Conservation (phyloP, 2,797 vertebrate species). For the Champsocephalus esox region DNA sequence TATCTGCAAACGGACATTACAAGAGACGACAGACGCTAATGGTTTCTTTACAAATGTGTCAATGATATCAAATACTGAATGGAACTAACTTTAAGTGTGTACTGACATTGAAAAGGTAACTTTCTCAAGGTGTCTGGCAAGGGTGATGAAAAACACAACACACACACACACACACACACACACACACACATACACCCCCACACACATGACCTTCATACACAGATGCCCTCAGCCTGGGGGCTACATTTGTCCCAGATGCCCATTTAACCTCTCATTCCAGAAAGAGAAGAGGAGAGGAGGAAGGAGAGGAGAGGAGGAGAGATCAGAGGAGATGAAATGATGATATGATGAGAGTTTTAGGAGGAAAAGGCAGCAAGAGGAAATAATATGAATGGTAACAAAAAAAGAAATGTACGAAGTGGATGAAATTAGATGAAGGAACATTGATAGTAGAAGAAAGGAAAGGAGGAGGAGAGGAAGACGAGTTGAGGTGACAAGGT, state of each 20-base stretch:
- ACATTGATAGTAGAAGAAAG: neutral
- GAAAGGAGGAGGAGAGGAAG: neutral
- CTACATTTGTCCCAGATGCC: slow-evolving; percentile 45
- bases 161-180: slow-evolving; percentile 7
- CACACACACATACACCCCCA: slow-evolving; percentile 25
- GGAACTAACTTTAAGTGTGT: neutral
- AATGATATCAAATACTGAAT: neutral
- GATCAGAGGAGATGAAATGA: neutral
- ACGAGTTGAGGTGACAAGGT: neutral
- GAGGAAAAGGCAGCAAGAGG: too few species aligned
- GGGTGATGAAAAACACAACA: neutral
- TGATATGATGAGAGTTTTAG: neutral
- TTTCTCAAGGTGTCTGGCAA: slow-evolving; percentile 37
- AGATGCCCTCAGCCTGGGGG: slow-evolving; percentile 37
- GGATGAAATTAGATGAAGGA: neutral
- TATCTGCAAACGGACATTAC: neutral
- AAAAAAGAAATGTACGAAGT: neutral
- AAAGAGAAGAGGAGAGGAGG: neutral
- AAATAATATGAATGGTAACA: neutral
- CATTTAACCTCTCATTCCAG: slow-evolving; percentile 28
- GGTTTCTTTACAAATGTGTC: neutral
- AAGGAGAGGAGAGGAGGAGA: neutral
- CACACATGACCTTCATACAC: neutral
- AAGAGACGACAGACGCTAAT: too few species aligned
- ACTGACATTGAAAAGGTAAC: neutral